Percentiles rank a stretch among this genome's conserved stretches.
Evolutionary conservation across 2,888 invertebrate genomes (phyloP).

Genomic region (Stenurella melanura): DNA sequence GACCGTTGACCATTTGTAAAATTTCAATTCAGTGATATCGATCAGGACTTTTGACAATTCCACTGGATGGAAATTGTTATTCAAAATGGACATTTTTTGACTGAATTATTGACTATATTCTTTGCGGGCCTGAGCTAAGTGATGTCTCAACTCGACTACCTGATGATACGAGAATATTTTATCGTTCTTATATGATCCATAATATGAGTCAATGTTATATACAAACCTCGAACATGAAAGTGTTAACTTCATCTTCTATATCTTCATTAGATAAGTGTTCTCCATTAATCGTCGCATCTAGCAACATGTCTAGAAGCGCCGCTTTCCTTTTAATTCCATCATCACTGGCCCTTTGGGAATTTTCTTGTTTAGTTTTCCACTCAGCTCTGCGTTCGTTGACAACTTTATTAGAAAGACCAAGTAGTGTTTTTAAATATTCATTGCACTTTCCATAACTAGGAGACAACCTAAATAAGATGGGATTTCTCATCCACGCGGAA

Average conservation of each 20-base stretch:
- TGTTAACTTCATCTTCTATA: constrained; percentile 77
- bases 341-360: constrained; percentile 40
- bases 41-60: no score
- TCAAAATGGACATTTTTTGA: no score
- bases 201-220: neutral
- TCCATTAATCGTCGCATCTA: constrained; percentile 73
- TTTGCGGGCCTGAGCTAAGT: no score
- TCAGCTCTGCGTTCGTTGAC: constrained; percentile 74
- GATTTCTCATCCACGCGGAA: constrained; percentile 60
- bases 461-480: constrained; percentile 59
- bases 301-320: constrained; percentile 66
- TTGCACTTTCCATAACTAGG: constrained; percentile 69
- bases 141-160: no score
- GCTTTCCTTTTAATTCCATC: constrained; percentile 59
- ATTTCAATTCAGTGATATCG: no score
- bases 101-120: no score
- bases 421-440: constrained; percentile 73
- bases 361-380: constrained; percentile 48
- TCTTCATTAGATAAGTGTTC: constrained; percentile 72
- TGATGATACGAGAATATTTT: no score
- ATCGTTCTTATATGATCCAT: no score
- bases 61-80: no score
- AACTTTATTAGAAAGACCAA: constrained; percentile 76
- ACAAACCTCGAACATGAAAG: constrained; percentile 76
- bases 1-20: no score